Conservation (phyloP, 2,113 vertebrate genomes). For the Tragelaphus strepsiceros region DNA sequence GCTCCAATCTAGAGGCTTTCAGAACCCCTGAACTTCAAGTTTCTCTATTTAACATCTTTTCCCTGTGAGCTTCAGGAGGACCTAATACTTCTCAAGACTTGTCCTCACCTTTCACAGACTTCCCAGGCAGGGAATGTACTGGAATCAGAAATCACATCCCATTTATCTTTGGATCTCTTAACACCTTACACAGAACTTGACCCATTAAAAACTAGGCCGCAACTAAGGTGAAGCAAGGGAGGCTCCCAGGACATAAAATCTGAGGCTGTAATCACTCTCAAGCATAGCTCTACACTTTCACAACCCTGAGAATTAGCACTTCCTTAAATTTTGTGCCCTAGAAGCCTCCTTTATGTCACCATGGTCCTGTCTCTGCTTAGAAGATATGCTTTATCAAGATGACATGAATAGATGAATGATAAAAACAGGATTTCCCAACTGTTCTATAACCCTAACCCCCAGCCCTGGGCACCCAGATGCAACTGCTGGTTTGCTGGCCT, state of each 20-base stretch:
- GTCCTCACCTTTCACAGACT: not conserved
- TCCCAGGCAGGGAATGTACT: not conserved
- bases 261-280: not conserved
- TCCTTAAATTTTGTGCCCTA: not conserved
- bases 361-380: not conserved
- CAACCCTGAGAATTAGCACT: not conserved
- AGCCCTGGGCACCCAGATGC: not conserved
- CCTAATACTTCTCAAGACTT: not conserved
- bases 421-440: not conserved
- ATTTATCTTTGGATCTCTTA: not conserved
- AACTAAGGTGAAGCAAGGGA: not conserved
- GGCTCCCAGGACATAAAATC: not conserved
- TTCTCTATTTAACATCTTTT: not conserved
- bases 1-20: not conserved
- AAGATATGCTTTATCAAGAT: not conserved
- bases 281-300: not conserved
- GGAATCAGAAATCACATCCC: not conserved
- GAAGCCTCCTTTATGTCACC: not conserved
- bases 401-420: not conserved
- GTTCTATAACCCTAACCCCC: not conserved
- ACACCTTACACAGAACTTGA: not conserved
- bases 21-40: not conserved
- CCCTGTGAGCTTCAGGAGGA: not conserved
- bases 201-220: not conserved
- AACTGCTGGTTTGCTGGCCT: not conserved